Base-by-base conservation (phyloP, 2,113 vertebrate species). In the Notechis scutatus region DNA sequence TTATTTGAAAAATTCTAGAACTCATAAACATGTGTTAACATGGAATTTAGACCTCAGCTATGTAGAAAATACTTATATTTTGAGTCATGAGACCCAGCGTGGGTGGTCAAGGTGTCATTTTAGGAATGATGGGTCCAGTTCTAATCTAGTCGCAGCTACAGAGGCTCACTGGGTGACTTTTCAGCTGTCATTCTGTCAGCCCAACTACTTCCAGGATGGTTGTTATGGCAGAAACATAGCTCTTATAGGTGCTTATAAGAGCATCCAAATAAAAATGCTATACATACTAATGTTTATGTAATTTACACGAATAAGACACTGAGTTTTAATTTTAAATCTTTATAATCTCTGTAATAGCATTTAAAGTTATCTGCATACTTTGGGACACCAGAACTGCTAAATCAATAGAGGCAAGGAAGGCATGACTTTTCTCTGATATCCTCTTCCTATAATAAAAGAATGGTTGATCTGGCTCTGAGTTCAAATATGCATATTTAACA, bases 331-430 rank as follows among this genome's bases (percentile, higher is more conserved):
- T 56, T 55, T 39, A 56, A 89, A 34, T 52, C 81, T 89, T 57
- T 94, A 24, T 95, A 95, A 94, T 2, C 9, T 52, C 61, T 69
- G 69, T 20, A 54, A 9, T 45, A 56, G 26, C 89, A 34, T 4
- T 87, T 91, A 95, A 96, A 94, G 90, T 85, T n/a, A 88, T 7
- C 90, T 95, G 61, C 93, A 52, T 5, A 21, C 34, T 91, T 34
- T 85, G 10, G 23, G n/a, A 56, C 4, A 29, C 42, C 39, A 57
- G 21, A 91, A 39, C n/a, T 55, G 23, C 18, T 56, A 85, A 86
- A 18, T 26, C 89, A 85, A 45, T 55, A n/a, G 34, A 14, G 29
- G 14, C 10, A 56, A 91, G 24, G 47, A 10, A 55, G 23, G 21
- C 26, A 9, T 47, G 39, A n/a, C 4, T 42, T 14, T 91, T 45